Evolutionary conservation across 2,113 vertebrate genomes (phyloP), one percentile per base, ranked within the genome.

Genomic region (Larimichthys crocea): DNA sequence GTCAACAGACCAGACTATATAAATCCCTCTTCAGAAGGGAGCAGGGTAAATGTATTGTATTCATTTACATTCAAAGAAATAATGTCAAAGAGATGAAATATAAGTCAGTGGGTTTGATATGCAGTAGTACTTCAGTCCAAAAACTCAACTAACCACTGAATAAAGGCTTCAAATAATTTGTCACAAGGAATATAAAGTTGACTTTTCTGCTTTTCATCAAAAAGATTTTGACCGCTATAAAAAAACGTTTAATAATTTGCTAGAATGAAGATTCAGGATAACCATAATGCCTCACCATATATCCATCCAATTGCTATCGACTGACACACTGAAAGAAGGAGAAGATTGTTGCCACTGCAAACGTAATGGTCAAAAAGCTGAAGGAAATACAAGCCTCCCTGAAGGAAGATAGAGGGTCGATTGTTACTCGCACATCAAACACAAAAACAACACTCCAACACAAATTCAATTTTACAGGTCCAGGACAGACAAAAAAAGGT

Each of bases 351-450:
- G 44, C 94, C 94, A 49, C 94, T 95, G 22, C 93, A 95, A 24
- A 94, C 92, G 53, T 94, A 95, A 64, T 94, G 91, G 80, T 95
- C 95, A 80, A 95, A 94, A 66, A 95, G 92, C 73, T 94, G 94
- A 31, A 95, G 91, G 65, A 95, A 91, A 78, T 94, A 95, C 60
- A 95, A 73, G 29, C 93, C 93, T 16, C 92, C 93, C 94, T 95
- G 84, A 42, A 91, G 50, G 35, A 66, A 71, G 50, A 84, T 0
- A 86, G 15, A 74, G 3, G 20, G 3, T 9, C 2, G 0, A 20
- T 40, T 46, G 20, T 82, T 65, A 76, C 20, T 40, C 44, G 2
- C 24, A 67, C 7, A 71, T 68, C 20, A 66, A 49, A 75, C 40
- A 66, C 24, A 81, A 71, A 68, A 31, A 62, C 40, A 78, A 75